A percentile compares a stretch with the other conserved stretches of the same genome.
These are phyloP conservation scores for Rhinophrynus dorsalis DNA, from an alignment of 2,797 vertebrate species.

Conservation along the genomic window DNA sequence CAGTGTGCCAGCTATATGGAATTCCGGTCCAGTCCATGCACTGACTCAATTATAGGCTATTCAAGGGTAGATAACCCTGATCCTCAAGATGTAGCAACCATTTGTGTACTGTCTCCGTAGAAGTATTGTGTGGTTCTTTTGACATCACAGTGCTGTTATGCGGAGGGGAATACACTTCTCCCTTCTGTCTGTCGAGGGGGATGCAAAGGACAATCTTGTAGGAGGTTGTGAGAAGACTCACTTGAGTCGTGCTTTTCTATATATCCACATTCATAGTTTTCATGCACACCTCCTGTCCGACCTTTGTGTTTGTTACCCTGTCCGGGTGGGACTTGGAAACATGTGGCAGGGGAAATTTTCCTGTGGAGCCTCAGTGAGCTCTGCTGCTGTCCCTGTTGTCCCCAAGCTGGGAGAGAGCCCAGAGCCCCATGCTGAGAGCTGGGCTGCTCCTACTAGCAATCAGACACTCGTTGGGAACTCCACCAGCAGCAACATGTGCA, in stretches of 20 bases:
- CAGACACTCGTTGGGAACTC: not conserved
- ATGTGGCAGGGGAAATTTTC: constrained; percentile 24
- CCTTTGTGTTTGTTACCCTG: not conserved
- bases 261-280: not conserved
- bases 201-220: not conserved
- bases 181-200: constrained; percentile 35
- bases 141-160: not conserved
- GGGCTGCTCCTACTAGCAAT: not conserved
- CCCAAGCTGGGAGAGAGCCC: not conserved
- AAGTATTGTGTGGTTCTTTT: too few relatives aligned
- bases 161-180: not conserved
- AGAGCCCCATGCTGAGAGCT: not conserved
- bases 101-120: too few relatives aligned
- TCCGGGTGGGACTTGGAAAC: not conserved
- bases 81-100: too few relatives aligned
- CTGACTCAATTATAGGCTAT: too few relatives aligned
- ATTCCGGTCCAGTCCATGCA: too few relatives aligned
- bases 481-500: not conserved
- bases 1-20: too few relatives aligned
- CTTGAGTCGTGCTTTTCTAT: not conserved
- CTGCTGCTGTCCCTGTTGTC: not conserved
- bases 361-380: not conserved
- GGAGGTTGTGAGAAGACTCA: constrained; percentile 26
- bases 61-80: too few relatives aligned
- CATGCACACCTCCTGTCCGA: not conserved